Evolutionary conservation across 2,888 invertebrate genomes (phyloP).

Genomic region (Mantis religiosa): DNA sequence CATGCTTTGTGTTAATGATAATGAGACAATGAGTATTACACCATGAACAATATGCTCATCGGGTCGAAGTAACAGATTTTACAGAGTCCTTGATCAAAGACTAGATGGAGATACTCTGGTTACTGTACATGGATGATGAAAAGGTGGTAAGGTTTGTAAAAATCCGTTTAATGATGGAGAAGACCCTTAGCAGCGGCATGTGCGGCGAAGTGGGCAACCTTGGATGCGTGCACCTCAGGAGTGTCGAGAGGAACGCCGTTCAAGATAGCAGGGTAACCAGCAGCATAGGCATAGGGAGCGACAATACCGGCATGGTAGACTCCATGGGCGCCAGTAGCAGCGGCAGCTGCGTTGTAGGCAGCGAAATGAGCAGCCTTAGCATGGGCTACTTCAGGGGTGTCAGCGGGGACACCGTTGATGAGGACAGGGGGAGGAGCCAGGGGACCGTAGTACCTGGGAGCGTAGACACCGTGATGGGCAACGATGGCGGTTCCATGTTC

Average conservation of each 20-base stretch:
- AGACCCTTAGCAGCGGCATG: constrained; percentile 37
- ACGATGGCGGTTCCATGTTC: neutral
- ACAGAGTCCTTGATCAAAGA: neutral
- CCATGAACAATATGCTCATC: neutral
- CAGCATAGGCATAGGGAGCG: constrained; percentile 39
- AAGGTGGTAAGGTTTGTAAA: no score
- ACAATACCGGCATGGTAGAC: constrained; percentile 26
- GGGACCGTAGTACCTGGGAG: neutral
- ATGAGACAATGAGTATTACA: neutral
- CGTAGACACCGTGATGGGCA: neutral
- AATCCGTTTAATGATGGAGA: neutral
- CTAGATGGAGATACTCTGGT: neutral
- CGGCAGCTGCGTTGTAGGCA: constrained; percentile 34
- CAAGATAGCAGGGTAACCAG: neutral
- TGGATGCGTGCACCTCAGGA: constrained; percentile 51
- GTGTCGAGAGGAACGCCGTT: constrained; percentile 34
- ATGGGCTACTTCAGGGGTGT: constrained; percentile 26
- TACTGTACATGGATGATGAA: neutral
- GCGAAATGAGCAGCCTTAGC: constrained; percentile 25
- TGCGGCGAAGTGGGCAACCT: constrained; percentile 50
- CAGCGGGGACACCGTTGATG: constrained; percentile 6
- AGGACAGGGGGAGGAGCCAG: constrained; percentile 26
- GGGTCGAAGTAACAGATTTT: no score
- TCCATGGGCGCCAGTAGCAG: constrained; percentile 27
- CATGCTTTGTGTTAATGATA: neutral